These are phyloP conservation scores for Stegana nigrithorax DNA, from an alignment of 2,888 invertebrate species.

Conservation along the genomic window DNA sequence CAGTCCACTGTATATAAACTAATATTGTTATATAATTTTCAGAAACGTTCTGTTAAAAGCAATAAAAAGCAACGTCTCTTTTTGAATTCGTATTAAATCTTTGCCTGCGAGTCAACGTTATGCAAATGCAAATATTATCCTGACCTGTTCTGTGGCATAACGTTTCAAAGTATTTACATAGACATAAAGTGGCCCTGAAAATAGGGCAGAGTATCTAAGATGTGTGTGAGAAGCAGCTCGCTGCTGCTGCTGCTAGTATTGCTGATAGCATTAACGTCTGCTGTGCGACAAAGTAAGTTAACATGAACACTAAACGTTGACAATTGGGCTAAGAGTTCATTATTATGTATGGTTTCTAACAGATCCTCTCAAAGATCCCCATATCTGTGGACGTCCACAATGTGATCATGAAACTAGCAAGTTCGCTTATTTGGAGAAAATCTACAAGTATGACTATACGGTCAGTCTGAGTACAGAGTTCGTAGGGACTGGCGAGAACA, in stretches of 20 bases:
- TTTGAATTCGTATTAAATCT: neutral
- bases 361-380: conserved; percentile 81
- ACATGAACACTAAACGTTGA: no score
- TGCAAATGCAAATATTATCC: neutral
- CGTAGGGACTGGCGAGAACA: conserved; percentile 77
- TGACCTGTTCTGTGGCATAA: neutral
- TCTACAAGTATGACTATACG: conserved; percentile 79
- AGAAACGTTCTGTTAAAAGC: no score
- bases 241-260: conserved; percentile 34
- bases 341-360: conserved; percentile 30
- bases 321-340: no score
- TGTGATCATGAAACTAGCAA: conserved; percentile 69
- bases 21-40: no score
- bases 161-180: neutral
- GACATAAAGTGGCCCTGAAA: neutral
- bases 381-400: conserved; percentile 78
- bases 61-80: no score
- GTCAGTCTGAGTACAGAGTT: conserved; percentile 80
- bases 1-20: no score
- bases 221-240: neutral
- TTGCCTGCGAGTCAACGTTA: neutral
- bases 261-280: conserved; percentile 36
- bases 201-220: neutral
- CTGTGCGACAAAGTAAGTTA: conserved; percentile 54
- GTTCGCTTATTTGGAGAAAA: conserved; percentile 57